Evolutionary conservation across 1,140 invertebrate genomes (phyloP).

Genomic region (Megalonaias nervosa): DNA sequence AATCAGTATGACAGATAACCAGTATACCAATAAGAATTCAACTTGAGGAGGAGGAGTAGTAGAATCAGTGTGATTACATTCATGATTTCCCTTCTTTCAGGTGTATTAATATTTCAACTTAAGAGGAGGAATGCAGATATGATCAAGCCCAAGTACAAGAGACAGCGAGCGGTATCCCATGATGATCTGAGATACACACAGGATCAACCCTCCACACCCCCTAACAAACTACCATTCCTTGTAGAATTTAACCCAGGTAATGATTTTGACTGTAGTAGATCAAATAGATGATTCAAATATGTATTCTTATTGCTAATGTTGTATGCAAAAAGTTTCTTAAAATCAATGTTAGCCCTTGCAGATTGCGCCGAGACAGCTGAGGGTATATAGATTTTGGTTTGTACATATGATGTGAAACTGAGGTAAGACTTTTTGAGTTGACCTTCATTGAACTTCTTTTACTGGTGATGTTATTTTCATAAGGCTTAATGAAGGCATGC

Average conservation of each 20-base stretch:
- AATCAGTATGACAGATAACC: no score
- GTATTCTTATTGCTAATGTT: not conserved
- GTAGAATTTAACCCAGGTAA: constrained; percentile 66
- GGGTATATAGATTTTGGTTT: not conserved
- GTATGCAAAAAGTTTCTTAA: not conserved
- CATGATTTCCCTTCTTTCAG: constrained; percentile 32
- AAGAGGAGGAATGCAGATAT: constrained; percentile 55
- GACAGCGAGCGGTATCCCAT: constrained; percentile 56
- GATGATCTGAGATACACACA: constrained; percentile 54
- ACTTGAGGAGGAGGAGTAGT: no score
- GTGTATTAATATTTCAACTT: constrained; percentile 67
- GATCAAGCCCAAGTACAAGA: constrained; percentile 56
- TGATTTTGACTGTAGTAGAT: not conserved
- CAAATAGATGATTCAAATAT: no score
- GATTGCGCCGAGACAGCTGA: not conserved
- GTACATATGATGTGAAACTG: not conserved
- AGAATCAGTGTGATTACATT: no score
- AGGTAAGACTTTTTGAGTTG: not conserved
- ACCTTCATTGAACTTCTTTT: not conserved
- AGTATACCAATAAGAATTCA: no score
- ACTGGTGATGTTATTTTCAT: no score
- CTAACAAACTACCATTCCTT: constrained; percentile 66
- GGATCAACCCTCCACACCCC: constrained; percentile 33
- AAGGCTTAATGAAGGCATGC: no score
- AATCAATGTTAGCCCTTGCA: not conserved